Percentiles rank a stretch among this genome's conserved stretches.
phyloP scores from a whole-genome alignment of 2,113 vertebrate genomes.

The Actinemys pallida region DNA sequence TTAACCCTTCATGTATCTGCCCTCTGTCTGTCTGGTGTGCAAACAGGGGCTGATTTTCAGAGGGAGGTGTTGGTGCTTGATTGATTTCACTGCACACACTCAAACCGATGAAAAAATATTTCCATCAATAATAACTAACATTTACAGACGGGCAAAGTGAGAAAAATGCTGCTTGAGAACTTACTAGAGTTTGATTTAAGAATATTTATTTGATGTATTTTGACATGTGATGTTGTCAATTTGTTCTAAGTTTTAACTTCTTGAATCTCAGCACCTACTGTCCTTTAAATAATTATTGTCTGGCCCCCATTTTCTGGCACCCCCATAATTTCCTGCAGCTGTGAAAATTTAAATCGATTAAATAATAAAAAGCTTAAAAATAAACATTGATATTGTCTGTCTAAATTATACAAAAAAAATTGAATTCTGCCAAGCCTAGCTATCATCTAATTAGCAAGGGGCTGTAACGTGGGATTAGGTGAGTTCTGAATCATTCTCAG shows the following conservation, averaged over 20 bases:
- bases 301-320: neutral
- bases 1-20: fast-evolving
- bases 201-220: neutral
- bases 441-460: slow-evolving; percentile 51
- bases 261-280: neutral
- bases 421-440: slow-evolving; percentile 1
- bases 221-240: neutral
- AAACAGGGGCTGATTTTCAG: neutral
- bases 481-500: neutral
- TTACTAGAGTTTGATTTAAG: neutral
- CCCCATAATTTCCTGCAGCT: neutral
- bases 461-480: neutral
- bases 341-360: neutral
- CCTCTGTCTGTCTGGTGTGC: fast-evolving
- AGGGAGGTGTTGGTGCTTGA: neutral
- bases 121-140: no score
- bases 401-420: neutral
- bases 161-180: neutral
- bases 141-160: neutral
- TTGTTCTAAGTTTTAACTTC: neutral
- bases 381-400: neutral
- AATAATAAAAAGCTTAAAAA: neutral
- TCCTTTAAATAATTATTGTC: neutral
- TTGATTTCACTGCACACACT: no score
- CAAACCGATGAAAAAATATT: no score